These are phyloP conservation scores for Lepidocyrtinus sp. DNA, from an alignment of 2,888 invertebrate genomes.

Conservation along the genomic window DNA sequence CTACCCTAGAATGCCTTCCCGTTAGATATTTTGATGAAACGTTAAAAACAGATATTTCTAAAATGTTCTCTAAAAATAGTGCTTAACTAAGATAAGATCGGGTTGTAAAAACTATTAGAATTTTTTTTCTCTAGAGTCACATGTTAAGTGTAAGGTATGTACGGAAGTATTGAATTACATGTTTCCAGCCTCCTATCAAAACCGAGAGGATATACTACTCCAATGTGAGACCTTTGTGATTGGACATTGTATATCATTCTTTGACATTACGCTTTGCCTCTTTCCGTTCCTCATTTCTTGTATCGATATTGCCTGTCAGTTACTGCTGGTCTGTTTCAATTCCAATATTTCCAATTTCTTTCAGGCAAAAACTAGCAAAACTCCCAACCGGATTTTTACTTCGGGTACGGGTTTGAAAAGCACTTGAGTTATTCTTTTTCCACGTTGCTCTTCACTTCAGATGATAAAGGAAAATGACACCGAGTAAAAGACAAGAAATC, in stretches of 20 bases:
- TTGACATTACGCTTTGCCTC: constrained; percentile 25
- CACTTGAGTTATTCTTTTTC: constrained; percentile 18
- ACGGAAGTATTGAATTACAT: no score
- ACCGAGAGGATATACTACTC: constrained; percentile 24
- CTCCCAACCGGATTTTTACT: no score
- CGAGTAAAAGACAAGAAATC: constrained; percentile 36
- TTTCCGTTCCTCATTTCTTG: constrained; percentile 24
- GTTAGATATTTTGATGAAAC: no score
- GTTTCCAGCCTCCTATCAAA: neutral
- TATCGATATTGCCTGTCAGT: constrained; percentile 54
- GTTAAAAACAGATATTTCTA: no score
- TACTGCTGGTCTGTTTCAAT: constrained; percentile 47
- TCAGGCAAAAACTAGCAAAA: neutral
- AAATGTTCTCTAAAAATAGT: no score
- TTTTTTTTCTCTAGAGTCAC: no score
- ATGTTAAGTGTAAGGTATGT: no score
- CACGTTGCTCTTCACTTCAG: constrained; percentile 4
- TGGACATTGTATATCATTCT: constrained; percentile 58
- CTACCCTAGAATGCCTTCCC: no score
- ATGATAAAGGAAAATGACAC: constrained; percentile 14
- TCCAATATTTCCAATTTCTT: constrained; percentile 48
- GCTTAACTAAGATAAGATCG: no score
- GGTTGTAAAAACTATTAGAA: no score
- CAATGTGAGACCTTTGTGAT: constrained; percentile 57
- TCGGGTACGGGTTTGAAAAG: neutral